phyloP scores from a whole-genome alignment of 2,797 vertebrate genomes.

The Lepus townsendii region DNA sequence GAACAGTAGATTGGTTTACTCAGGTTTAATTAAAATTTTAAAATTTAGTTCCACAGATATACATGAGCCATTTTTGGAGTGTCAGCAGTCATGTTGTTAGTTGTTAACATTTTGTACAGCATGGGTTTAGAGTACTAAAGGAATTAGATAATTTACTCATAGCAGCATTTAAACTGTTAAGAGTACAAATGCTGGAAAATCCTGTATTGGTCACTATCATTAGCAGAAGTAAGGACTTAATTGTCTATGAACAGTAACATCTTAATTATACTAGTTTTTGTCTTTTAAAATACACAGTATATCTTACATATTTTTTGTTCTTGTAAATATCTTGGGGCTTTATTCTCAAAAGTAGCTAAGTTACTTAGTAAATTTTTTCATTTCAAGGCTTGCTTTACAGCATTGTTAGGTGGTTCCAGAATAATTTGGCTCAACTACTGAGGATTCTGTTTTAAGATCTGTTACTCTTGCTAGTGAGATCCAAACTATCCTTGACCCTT shows the following conservation, averaged over 20 bases:
- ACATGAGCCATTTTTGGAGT: not conserved
- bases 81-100: not conserved
- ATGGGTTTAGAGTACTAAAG: not conserved
- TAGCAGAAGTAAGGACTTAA: slow-evolving; percentile 42
- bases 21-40: slow-evolving; percentile 22
- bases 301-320: slow-evolving; percentile 3
- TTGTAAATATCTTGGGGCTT: slow-evolving; percentile 16
- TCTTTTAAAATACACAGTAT: slow-evolving; percentile 19
- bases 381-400: slow-evolving; percentile 49
- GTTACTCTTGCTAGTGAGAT: slow-evolving; percentile 2
- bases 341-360: slow-evolving; percentile 14
- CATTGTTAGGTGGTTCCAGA: slow-evolving; percentile 17
- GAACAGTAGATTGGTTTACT: not conserved
- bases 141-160: not conserved
- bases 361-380: slow-evolving; percentile 58
- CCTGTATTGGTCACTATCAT: not conserved
- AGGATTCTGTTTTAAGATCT: slow-evolving; percentile 37
- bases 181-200: not conserved
- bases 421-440: not conserved
- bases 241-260: not conserved
- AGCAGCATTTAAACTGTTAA: not conserved
- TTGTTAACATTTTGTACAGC: not conserved
- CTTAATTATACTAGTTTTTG: slow-evolving; percentile 27
- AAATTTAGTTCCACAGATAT: not conserved
- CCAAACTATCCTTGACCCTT: not conserved